A percentile compares a stretch with the other conserved stretches of the same genome.
Conservation (phyloP, 2,888 invertebrate species). For the Thereva nobilitata region DNA sequence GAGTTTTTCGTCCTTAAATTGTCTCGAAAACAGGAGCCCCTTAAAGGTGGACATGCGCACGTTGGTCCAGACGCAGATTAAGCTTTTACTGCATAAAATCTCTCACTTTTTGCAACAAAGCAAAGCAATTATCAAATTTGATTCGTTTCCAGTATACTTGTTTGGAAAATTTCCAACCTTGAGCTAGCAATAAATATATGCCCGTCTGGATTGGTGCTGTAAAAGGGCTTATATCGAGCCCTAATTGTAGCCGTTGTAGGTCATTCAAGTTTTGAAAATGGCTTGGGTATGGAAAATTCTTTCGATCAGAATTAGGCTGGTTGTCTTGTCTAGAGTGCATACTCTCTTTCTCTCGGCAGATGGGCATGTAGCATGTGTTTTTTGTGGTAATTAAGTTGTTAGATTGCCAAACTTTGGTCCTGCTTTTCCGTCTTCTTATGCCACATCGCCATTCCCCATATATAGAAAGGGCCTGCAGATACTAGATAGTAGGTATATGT, state of each 20-base stretch:
- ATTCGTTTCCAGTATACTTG: conserved; percentile 18
- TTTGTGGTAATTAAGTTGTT: conserved; percentile 41
- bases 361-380: conserved; percentile 37
- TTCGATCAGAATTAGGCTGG: conserved; percentile 12
- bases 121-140: conserved; percentile 32
- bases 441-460: too few relatives aligned
- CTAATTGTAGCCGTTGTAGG: not conserved
- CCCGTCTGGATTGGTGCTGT: conserved; percentile 6
- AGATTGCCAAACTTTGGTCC: conserved; percentile 36
- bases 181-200: conserved; percentile 18
- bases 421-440: conserved; percentile 6
- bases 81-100: too few relatives aligned
- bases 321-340: conserved; percentile 9
- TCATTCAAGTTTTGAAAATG: conserved; percentile 19
- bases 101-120: not conserved
- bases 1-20: too few relatives aligned
- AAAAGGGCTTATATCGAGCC: not conserved
- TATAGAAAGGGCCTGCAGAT: too few relatives aligned
- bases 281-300: conserved; percentile 14
- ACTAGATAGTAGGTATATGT: too few relatives aligned
- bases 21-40: not conserved
- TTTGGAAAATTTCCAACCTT: conserved; percentile 28
- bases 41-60: conserved; percentile 3
- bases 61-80: too few relatives aligned
- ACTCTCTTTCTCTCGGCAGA: not conserved